phyloP scores from a whole-genome alignment of 2,113 vertebrate species.

The Platycercus adscitus region DNA sequence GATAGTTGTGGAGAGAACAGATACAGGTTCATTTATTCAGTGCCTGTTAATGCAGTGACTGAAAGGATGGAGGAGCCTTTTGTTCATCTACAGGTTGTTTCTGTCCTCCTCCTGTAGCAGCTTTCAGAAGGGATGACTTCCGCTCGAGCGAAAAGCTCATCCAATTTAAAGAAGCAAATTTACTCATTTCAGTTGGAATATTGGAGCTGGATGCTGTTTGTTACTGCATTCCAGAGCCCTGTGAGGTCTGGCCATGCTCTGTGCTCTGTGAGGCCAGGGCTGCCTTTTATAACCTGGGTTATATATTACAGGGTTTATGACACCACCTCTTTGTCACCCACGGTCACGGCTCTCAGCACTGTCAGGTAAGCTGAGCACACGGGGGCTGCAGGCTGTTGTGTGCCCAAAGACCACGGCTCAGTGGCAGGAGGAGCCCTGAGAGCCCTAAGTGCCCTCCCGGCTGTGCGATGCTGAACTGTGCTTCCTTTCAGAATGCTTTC shows the following conservation, averaged over 20 bases:
- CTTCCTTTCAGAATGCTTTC: neutral
- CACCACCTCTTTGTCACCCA: constrained; percentile 70
- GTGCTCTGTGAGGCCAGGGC: neutral
- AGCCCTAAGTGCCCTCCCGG: accelerated
- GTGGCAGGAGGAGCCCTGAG: accelerated
- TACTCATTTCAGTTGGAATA: neutral
- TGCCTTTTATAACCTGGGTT: accelerated
- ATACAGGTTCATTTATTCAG: neutral
- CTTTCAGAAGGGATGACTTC: neutral
- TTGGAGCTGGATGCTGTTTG: neutral
- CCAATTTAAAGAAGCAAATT: neutral
- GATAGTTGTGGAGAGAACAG: neutral
- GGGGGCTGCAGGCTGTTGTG: neutral
- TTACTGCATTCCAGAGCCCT: accelerated
- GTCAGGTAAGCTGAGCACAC: constrained; percentile 71
- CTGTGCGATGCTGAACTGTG: neutral
- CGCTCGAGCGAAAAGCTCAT: neutral
- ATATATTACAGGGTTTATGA: constrained; percentile 81
- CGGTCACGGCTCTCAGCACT: constrained; percentile 58
- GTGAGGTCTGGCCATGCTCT: neutral
- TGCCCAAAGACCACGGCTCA: neutral
- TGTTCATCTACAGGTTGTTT: neutral
- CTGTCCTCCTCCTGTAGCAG: neutral
- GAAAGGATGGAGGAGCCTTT: neutral
- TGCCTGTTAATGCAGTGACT: neutral